A percentile compares a stretch with the other conserved stretches of the same genome.
Evolutionary conservation across 1,140 invertebrate species (phyloP).

Genomic region (Heliothis virescens): DNA sequence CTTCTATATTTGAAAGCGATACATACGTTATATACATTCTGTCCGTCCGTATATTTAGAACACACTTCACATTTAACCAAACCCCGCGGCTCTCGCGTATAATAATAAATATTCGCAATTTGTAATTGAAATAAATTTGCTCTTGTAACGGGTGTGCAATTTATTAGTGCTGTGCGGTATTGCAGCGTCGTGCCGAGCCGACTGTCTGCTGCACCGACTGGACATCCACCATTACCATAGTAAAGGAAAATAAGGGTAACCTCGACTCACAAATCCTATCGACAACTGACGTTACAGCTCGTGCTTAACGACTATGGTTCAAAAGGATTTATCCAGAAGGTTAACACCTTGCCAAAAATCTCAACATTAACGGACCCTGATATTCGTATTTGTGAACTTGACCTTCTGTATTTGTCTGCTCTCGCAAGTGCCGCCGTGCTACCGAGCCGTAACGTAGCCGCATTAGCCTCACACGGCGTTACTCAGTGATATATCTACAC

Average conservation of each 20-base stretch:
- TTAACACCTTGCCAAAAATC: too few relatives aligned
- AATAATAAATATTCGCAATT: slow-evolving; percentile 38
- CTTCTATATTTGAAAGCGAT: slow-evolving; percentile 3
- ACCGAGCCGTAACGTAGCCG: slow-evolving; percentile 8
- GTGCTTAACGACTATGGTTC: too few relatives aligned
- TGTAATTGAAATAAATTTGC: slow-evolving; percentile 39
- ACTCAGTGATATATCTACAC: slow-evolving; percentile 17
- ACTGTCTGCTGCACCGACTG: not conserved
- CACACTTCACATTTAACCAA: slow-evolving; percentile 9
- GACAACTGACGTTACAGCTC: too few relatives aligned
- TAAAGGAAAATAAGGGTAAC: too few relatives aligned
- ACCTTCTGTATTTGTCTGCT: not conserved
- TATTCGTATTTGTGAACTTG: not conserved
- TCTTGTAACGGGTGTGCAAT: slow-evolving; percentile 20
- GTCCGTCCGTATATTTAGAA: slow-evolving; percentile 15
- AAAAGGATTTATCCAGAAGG: too few relatives aligned
- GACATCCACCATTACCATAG: not conserved
- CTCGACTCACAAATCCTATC: too few relatives aligned
- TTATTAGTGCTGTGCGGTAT: slow-evolving; percentile 12
- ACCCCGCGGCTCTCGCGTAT: slow-evolving; percentile 9
- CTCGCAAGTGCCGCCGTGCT: not conserved
- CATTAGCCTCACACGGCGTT: slow-evolving; percentile 31
- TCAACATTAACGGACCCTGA: not conserved
- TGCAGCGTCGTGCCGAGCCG: not conserved
- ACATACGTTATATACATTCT: not conserved